A percentile compares a stretch with the other conserved stretches of the same genome.
These are phyloP conservation scores for Leucoraja erinaceus DNA, from an alignment of 2,113 vertebrate species.

Conservation along the genomic window DNA sequence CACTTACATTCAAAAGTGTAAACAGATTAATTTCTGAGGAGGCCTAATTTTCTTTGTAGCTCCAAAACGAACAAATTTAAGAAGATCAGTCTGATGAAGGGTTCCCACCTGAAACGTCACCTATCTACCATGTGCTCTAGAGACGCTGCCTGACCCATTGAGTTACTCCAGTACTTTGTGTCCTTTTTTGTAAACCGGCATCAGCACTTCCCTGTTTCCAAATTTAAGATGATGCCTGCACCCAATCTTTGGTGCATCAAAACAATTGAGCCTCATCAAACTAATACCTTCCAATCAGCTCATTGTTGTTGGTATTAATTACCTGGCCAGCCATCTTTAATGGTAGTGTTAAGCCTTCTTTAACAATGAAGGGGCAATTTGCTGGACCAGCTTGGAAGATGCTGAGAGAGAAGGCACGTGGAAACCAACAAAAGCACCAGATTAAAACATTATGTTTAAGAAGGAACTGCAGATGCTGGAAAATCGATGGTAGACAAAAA, in stretches of 20 bases:
- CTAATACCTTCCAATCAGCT: not conserved
- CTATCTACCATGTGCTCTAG: too few species aligned
- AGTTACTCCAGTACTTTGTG: too few species aligned
- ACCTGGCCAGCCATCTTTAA: not conserved
- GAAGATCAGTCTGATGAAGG: not conserved
- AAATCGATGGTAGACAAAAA: too few species aligned
- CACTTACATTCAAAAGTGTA: not conserved
- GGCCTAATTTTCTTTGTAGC: not conserved
- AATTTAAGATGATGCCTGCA: not conserved
- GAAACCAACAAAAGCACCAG: too few species aligned
- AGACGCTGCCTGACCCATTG: too few species aligned
- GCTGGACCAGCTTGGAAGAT: not conserved
- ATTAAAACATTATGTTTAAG: too few species aligned
- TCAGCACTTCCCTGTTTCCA: too few species aligned
- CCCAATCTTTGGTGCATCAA: not conserved
- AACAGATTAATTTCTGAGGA: conserved; percentile 1
- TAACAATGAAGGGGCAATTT: not conserved
- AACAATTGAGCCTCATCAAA: not conserved
- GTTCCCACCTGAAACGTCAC: too few species aligned
- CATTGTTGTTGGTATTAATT: not conserved
- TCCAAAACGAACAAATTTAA: not conserved
- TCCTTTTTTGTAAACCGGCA: too few species aligned
- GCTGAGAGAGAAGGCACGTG: too few species aligned
- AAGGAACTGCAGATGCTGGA: too few species aligned
- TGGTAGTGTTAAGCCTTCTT: not conserved